Percentiles rank a stretch among this genome's conserved stretches.
These are phyloP conservation scores for Cinara cedri DNA, from an alignment of 2,888 invertebrate genomes.

Conservation along the genomic window DNA sequence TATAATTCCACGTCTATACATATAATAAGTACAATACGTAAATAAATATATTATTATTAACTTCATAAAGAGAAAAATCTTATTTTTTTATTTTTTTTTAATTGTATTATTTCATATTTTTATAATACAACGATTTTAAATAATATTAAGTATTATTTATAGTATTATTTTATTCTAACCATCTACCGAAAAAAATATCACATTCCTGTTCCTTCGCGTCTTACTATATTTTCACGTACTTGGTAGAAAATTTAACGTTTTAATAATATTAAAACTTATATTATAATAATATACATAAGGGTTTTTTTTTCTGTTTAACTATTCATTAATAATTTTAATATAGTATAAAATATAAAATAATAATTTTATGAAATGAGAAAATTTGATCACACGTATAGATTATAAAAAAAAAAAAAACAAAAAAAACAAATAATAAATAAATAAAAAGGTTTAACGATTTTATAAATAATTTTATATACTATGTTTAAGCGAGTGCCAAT, in stretches of 20 bases:
- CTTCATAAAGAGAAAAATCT: neutral
- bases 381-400: constrained; percentile 33
- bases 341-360: constrained; percentile 1
- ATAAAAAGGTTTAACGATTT: constrained; percentile 29
- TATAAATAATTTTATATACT: neutral
- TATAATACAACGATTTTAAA: too few species aligned
- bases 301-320: constrained; percentile 6
- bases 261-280: too few species aligned
- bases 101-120: too few species aligned
- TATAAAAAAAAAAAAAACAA: constrained; percentile 12
- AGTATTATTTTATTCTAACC: constrained; percentile 18
- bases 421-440: too few species aligned
- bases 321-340: constrained; percentile 19
- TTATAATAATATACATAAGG: neutral
- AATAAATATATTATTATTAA: constrained; percentile 10
- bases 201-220: constrained; percentile 40
- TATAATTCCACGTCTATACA: neutral
- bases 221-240: constrained; percentile 27
- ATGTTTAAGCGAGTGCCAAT: constrained; percentile 3
- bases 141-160: constrained; percentile 2
- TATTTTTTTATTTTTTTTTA: too few species aligned
- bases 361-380: constrained; percentile 36
- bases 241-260: constrained; percentile 17
- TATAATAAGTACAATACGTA: constrained; percentile 30
- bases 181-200: constrained; percentile 47